These are phyloP conservation scores for Polydrusus cervinus DNA, from an alignment of 2,888 invertebrate species.

Conservation along the genomic window DNA sequence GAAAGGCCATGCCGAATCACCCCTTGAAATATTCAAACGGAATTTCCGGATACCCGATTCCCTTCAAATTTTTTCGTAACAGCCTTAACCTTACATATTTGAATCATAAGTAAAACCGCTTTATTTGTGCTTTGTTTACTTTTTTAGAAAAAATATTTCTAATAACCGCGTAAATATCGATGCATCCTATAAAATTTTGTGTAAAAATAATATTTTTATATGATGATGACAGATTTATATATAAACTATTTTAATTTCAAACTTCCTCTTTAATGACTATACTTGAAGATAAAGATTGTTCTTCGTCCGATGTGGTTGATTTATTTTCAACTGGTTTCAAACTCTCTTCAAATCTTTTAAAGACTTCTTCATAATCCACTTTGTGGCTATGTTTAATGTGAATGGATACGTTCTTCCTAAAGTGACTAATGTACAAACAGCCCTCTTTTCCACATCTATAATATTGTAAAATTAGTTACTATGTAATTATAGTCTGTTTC, in stretches of 20 bases:
- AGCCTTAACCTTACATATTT: too few relatives aligned
- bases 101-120: too few relatives aligned
- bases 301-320: neutral
- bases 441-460: constrained; percentile 43
- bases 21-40: too few relatives aligned
- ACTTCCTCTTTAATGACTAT: constrained; percentile 21
- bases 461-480: neutral
- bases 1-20: too few relatives aligned
- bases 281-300: constrained; percentile 10
- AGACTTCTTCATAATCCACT: constrained; percentile 34
- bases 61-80: too few relatives aligned
- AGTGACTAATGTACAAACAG: constrained; percentile 39
- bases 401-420: constrained; percentile 37
- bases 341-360: constrained; percentile 33
- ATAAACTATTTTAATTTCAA: neutral
- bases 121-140: too few relatives aligned
- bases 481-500: too few relatives aligned
- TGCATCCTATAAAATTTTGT: too few relatives aligned
- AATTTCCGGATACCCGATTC: too few relatives aligned
- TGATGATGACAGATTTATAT: too few relatives aligned
- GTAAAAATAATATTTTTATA: neutral
- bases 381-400: constrained; percentile 44
- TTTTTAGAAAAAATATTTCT: too few relatives aligned
- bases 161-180: too few relatives aligned
- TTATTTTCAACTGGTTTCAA: neutral